Percentiles rank a stretch among this genome's conserved stretches.
phyloP scores from a whole-genome alignment of 30 jellyfish, hydroid and myxozoan species.

The Aurelia aurita region DNA sequence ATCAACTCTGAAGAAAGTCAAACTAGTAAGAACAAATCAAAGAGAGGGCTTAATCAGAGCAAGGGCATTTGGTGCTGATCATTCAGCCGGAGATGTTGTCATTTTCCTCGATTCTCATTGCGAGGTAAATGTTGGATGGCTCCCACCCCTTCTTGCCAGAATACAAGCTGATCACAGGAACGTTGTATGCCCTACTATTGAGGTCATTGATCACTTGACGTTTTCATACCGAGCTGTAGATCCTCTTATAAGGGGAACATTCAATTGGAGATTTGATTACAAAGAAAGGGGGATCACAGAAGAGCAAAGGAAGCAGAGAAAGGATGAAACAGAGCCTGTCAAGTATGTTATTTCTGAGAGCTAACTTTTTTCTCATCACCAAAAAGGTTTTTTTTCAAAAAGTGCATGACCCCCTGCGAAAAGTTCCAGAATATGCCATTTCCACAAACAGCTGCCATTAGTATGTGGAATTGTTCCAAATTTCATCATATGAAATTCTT shows the following conservation, averaged over 20 bases:
- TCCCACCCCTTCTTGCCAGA: constrained; percentile 91
- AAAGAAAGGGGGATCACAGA: constrained; percentile 92
- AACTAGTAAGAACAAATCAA: constrained; percentile 88
- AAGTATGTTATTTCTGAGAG: constrained; percentile 53
- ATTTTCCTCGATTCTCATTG: constrained; percentile 98
- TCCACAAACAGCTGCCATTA: too few relatives aligned
- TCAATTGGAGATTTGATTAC: constrained; percentile 98
- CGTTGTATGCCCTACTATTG: constrained; percentile 98
- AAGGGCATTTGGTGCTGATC: constrained; percentile 97
- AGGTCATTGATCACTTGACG: constrained; percentile 91
- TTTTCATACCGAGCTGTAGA: constrained; percentile 94
- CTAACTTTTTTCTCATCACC: neutral
- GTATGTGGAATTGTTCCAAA: too few relatives aligned
- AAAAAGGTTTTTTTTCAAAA: too few relatives aligned
- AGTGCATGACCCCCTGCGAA: neutral
- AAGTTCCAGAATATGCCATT: too few relatives aligned
- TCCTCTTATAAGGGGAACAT: constrained; percentile 95
- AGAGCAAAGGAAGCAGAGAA: constrained; percentile 68
- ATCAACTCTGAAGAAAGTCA: constrained; percentile 72
- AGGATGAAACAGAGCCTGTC: constrained; percentile 93
- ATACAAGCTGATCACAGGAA: constrained; percentile 72
- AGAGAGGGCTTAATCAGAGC: constrained; percentile 98
- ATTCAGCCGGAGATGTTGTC: constrained; percentile 92
- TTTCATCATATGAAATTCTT: too few relatives aligned
- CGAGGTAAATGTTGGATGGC: constrained; percentile 98